Evolutionary conservation across 2,888 invertebrate species (phyloP), one percentile per base, ranked within the genome.

Genomic region (Lithophane ornitopus): DNA sequence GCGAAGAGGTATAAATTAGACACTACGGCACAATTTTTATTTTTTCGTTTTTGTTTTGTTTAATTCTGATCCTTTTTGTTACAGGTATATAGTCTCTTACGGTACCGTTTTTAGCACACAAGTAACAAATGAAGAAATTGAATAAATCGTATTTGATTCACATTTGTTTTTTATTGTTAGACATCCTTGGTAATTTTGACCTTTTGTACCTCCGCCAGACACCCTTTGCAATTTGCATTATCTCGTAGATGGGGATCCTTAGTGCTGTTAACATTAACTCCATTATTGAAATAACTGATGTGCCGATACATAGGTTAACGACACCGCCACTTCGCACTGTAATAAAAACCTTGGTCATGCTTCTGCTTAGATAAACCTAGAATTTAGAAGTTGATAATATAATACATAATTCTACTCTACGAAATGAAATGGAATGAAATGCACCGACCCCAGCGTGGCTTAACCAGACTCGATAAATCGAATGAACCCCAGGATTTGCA

Each of bases 281-380:
- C 90, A 94, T 91, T 69, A 94, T 81, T 22, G 96, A 95, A 80
- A 96, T 94, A 0, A 96, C 88, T 41, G 96, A 96, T 63, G 94
- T 90, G 9, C 96, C 96, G 73, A 95, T 91, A 81, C 95, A 95
- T 58, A 96, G 85, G 84, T 96, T 96, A 28, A 96, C 87, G 0
- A 94, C 93, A 19, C 96, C 95, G 19, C 95, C 96, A 69, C 93
- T 93, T 84, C 92, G 90, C 63, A 96, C 96, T 96, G 93, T 74
- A 94, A 94, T 63, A 49, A 73, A 81, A 67, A 41, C 1, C 0
- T 28, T 74, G n/a, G 39, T 69, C 8, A 72, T 49, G 11, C 0
- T 52, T 49, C 9, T 54, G 11, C 49, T 26, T 26, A 11, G 12
- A 7, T 2, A 22, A 22, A 1, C 11, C 39, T 3, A 52, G 16